phyloP scores from a whole-genome alignment of 2,113 vertebrate genomes.

The Gobius niger region DNA sequence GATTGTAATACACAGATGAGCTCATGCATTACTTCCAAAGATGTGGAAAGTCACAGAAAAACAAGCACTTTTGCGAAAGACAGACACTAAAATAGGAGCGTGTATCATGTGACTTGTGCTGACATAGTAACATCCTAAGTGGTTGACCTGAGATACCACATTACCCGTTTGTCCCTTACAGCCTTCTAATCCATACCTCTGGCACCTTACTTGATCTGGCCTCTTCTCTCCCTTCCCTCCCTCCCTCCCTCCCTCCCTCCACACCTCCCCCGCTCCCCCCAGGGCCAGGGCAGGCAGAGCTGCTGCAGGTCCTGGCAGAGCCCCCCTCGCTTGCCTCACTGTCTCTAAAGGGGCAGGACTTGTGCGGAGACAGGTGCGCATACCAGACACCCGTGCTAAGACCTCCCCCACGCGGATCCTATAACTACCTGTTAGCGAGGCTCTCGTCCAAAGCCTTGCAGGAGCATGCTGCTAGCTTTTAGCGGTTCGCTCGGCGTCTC shows the following conservation, averaged over 20 bases:
- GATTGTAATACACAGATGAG: too few relatives aligned
- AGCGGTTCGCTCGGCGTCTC: conserved; percentile 11
- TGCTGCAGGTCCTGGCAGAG: conserved; percentile 72
- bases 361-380: conserved; percentile 77
- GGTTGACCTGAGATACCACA: conserved; percentile 50
- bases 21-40: conserved; percentile 9
- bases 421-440: conserved; percentile 57
- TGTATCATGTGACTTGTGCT: background rate
- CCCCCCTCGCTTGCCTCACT: conserved; percentile 11
- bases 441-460: conserved; percentile 40
- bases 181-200: conserved; percentile 63
- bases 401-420: conserved; percentile 41
- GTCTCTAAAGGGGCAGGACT: conserved; percentile 39
- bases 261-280: conserved; percentile 37
- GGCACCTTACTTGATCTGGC: conserved; percentile 33
- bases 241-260: conserved; percentile 7
- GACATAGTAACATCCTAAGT: conserved; percentile 12
- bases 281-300: conserved; percentile 66
- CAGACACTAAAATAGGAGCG: background rate
- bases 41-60: background rate
- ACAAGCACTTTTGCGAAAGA: conserved; percentile 2
- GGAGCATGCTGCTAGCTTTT: conserved; percentile 16
- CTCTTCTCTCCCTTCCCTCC: conserved; percentile 20
- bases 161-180: conserved; percentile 61
- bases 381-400: conserved; percentile 70